These are phyloP conservation scores for Venusia cambrica DNA, from an alignment of 2,888 invertebrate species.

Conservation along the genomic window DNA sequence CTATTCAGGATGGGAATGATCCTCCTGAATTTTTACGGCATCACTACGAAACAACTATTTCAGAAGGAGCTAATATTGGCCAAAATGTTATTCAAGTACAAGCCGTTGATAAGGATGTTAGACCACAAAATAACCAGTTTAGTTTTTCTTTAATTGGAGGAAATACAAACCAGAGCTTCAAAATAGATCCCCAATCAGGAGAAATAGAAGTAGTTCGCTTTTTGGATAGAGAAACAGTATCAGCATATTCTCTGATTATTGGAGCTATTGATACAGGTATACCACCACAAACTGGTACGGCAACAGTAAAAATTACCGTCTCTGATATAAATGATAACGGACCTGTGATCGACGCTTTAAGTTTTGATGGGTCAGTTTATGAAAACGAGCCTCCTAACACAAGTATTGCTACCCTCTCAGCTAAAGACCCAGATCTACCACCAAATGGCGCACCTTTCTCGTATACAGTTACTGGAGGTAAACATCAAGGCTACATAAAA, in stretches of 20 bases:
- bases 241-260: slow-evolving; percentile 87
- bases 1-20: slow-evolving; percentile 97
- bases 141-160: slow-evolving; percentile 94
- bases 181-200: slow-evolving; percentile 92
- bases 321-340: slow-evolving; percentile 97
- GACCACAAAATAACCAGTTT: slow-evolving; percentile 95
- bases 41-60: slow-evolving; percentile 88
- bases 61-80: slow-evolving; percentile 89
- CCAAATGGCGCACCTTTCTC: slow-evolving; percentile 95
- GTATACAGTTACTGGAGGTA: slow-evolving; percentile 89
- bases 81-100: slow-evolving; percentile 88
- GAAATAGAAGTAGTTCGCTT: slow-evolving; percentile 88
- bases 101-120: slow-evolving; percentile 95
- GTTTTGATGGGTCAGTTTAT: slow-evolving; percentile 87
- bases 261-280: slow-evolving; percentile 94
- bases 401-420: slow-evolving; percentile 90
- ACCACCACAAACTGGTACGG: slow-evolving; percentile 95
- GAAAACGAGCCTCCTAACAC: slow-evolving; percentile 94
- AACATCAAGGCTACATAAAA: slow-evolving; percentile 87
- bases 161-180: slow-evolving; percentile 91
- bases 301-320: slow-evolving; percentile 89
- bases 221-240: slow-evolving; percentile 90
- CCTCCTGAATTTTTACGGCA: slow-evolving; percentile 94
- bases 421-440: slow-evolving; percentile 93
- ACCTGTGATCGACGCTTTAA: slow-evolving; percentile 88